A percentile compares a stretch with the other conserved stretches of the same genome.
phyloP scores from a whole-genome alignment of 1,140 invertebrate species.

The Pemphigus obesinymphae region DNA sequence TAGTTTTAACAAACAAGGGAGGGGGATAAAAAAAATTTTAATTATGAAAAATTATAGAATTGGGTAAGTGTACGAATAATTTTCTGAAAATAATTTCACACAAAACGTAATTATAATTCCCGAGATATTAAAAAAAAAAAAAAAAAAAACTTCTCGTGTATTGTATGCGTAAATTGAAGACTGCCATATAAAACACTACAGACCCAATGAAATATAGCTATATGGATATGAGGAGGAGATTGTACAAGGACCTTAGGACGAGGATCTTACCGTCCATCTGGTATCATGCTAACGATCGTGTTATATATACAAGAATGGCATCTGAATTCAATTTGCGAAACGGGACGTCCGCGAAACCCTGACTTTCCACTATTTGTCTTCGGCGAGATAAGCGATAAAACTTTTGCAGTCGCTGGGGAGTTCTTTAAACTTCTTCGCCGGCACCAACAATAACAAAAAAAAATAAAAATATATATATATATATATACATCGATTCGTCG shows the following conservation, averaged over 20 bases:
- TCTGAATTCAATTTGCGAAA: conserved; percentile 34
- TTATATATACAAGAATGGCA: conserved; percentile 5
- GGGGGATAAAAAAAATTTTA: too few species aligned
- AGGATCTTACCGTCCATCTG: background rate
- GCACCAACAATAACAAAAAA: too few species aligned
- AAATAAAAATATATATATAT: too few species aligned
- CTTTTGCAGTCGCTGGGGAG: conserved; percentile 19
- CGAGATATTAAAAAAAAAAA: too few species aligned
- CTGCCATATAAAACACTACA: background rate
- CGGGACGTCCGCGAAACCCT: conserved; percentile 15
- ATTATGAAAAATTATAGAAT: too few species aligned
- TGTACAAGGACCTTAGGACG: background rate
- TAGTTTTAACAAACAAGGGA: too few species aligned
- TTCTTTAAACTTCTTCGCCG: conserved; percentile 1
- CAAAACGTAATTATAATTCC: too few species aligned
- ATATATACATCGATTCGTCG: background rate
- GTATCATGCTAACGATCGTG: conserved; percentile 13
- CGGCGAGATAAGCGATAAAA: conserved; percentile 27
- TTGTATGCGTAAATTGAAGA: background rate
- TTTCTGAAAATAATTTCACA: too few species aligned
- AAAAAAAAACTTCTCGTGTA: too few species aligned
- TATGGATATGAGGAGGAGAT: background rate
- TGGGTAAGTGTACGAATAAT: too few species aligned
- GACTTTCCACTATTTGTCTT: conserved; percentile 26
- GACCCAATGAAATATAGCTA: background rate